These are phyloP conservation scores for Percina caprodes DNA, from an alignment of 2,113 vertebrate genomes.

Conservation along the genomic window DNA sequence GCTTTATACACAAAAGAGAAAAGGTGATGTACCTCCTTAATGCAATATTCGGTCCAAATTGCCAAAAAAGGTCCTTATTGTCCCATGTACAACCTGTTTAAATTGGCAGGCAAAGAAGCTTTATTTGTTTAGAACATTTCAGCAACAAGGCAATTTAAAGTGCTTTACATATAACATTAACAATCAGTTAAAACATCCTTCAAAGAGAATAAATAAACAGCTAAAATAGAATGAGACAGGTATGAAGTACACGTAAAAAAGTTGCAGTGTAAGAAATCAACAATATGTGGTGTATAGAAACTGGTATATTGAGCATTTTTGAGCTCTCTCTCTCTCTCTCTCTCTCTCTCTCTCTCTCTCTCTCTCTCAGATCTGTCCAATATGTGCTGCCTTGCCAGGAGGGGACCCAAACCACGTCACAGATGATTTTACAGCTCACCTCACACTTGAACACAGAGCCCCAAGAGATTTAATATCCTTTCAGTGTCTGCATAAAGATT, in stretches of 20 bases:
- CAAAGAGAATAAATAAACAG: too few relatives aligned
- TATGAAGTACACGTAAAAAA: too few relatives aligned
- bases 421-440: slow-evolving; percentile 99
- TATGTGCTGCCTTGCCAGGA: slow-evolving; percentile 98
- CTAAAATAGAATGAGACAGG: too few relatives aligned
- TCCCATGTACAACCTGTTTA: not conserved
- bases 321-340: too few relatives aligned
- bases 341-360: too few relatives aligned
- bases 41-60: not conserved
- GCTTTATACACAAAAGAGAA: not conserved
- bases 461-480: slow-evolving; percentile 99
- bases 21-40: not conserved
- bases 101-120: too few relatives aligned
- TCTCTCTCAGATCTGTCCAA: slow-evolving; percentile 93
- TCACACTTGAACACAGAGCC: slow-evolving; percentile 99
- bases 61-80: not conserved
- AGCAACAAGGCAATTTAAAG: too few relatives aligned
- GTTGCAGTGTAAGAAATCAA: too few relatives aligned
- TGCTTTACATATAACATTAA: too few relatives aligned
- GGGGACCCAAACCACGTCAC: slow-evolving; percentile 99
- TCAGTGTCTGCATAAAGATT: not conserved
- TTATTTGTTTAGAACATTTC: too few relatives aligned
- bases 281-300: too few relatives aligned
- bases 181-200: too few relatives aligned
- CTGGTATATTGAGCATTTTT: not conserved